Evolutionary conservation across 2,113 vertebrate species (phyloP), one percentile per base, ranked within the genome.

Genomic region (Ochotona princeps): DNA sequence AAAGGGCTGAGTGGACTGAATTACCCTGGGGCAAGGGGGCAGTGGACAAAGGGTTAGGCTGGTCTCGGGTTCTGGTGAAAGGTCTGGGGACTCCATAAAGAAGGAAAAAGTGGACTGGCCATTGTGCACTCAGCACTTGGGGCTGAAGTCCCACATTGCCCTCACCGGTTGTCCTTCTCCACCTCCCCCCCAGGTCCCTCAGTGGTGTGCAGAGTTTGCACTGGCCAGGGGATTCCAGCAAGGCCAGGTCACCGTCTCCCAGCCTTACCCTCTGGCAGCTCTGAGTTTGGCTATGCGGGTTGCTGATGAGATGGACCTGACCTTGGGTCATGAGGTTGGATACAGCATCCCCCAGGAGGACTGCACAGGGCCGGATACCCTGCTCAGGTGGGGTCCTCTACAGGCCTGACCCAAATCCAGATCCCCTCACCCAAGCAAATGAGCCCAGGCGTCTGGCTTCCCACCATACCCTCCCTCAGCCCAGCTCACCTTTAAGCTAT

Each of bases 221-320:
- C 96, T 99, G 74, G 99, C 99, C 51, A 96, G 98, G 84, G 98
- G 99, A 14, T 99, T 99, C 12, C 97, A 98, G 92, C 98, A 98
- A 0, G 99, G 99, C 26, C 93, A 54, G 57, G 99, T 99, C 80
- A 99, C 98, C 75, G 99, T 99, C 87, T 99, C 98, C 0, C 99
- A 99, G 95, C 99, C 99, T 3, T 97, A 99, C 81, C 98, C 98
- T 0, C 98, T 98, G 91, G 99, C 99, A 0, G 99, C 99, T 18
- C 98, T 98, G 90, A 99, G 99, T 97, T 97, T 99, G 93, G 98
- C 99, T 4, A 97, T 99, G 21, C 98, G 98, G 0, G 99, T 99
- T 95, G 99, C 99, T 0, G 99, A 99, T 9, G 99, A 99, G 97
- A 99, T 99, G 99, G 99, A 99, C 97, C 98, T 99, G 67, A 99